These are phyloP conservation scores for Heliopora coerulea DNA, from an alignment of 92 coral and sea anemone species.

Conservation along the genomic window DNA sequence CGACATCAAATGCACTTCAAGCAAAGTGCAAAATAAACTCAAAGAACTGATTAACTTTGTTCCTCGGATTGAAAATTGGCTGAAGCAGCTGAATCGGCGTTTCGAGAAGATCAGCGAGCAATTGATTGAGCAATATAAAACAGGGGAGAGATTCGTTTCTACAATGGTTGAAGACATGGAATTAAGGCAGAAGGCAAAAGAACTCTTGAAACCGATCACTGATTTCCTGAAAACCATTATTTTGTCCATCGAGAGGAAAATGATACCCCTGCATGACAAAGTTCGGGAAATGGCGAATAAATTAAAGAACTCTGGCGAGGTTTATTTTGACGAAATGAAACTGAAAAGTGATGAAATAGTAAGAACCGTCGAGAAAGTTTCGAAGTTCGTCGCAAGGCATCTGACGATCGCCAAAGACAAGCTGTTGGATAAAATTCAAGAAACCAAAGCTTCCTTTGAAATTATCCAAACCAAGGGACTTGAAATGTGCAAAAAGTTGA, in stretches of 20 bases:
- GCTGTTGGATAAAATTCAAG: no score
- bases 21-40: conserved; percentile 61
- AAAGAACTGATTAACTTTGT: conserved; percentile 44
- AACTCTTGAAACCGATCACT: conserved; percentile 6
- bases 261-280: conserved; percentile 9
- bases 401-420: no score
- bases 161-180: conserved; percentile 29
- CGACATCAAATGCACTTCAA: conserved; percentile 68
- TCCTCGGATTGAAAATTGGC: conserved; percentile 45
- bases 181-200: conserved; percentile 8
- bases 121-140: conserved; percentile 50
- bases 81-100: conserved; percentile 54
- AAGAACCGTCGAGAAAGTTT: no score
- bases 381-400: no score
- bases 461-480: no score
- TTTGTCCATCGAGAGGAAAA: neutral
- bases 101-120: conserved; percentile 43
- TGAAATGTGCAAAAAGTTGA: no score
- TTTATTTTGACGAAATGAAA: no score
- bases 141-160: conserved; percentile 49
- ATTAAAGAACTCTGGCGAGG: no score
- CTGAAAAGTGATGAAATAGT: no score
- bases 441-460: no score
- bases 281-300: conserved; percentile 10
- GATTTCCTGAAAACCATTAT: neutral